Evolutionary conservation across 2,113 vertebrate genomes (phyloP).

Genomic region (Gasterosteus nipponicus): DNA sequence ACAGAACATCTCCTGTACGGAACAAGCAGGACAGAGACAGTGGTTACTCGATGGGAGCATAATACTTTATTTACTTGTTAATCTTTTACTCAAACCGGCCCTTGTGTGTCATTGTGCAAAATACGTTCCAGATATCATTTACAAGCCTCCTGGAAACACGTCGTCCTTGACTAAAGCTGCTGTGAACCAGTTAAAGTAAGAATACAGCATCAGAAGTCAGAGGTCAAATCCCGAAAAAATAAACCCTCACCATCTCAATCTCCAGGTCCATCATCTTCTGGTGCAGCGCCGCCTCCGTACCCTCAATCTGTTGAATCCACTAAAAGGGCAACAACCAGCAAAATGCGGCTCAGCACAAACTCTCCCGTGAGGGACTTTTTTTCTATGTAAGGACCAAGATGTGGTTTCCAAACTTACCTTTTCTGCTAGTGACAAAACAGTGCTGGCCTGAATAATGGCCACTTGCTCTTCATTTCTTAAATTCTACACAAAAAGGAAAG

Average conservation of each 20-base stretch:
- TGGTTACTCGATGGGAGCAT: not conserved
- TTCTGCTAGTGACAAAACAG: conserved; percentile 95
- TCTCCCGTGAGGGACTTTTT: accelerated
- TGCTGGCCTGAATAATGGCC: conserved; percentile 98
- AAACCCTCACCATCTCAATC: conserved; percentile 91
- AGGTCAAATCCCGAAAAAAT: not conserved
- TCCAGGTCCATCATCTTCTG: conserved; percentile 99
- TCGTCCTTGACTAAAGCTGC: not conserved
- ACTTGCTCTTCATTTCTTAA: conserved; percentile 99
- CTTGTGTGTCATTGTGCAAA: not conserved
- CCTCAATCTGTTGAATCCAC: conserved; percentile 99
- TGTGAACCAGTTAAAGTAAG: not conserved
- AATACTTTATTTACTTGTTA: not conserved
- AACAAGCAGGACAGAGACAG: not conserved
- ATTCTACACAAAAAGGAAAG: conserved; percentile 82
- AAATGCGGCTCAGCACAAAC: conserved; percentile 3
- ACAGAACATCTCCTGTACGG: conserved; percentile 94
- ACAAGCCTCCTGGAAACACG: not conserved
- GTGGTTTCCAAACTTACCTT: conserved; percentile 84
- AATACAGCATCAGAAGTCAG: not conserved
- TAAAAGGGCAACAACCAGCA: conserved; percentile 73
- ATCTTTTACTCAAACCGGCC: too few species aligned
- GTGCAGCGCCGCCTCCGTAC: conserved; percentile 95
- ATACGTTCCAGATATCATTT: not conserved
- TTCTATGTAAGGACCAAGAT: not conserved